Percentiles rank a stretch among this genome's conserved stretches.
These are phyloP conservation scores for Oxygymnocypris stewartii DNA, from an alignment of 2,113 vertebrate species.

Conservation along the genomic window DNA sequence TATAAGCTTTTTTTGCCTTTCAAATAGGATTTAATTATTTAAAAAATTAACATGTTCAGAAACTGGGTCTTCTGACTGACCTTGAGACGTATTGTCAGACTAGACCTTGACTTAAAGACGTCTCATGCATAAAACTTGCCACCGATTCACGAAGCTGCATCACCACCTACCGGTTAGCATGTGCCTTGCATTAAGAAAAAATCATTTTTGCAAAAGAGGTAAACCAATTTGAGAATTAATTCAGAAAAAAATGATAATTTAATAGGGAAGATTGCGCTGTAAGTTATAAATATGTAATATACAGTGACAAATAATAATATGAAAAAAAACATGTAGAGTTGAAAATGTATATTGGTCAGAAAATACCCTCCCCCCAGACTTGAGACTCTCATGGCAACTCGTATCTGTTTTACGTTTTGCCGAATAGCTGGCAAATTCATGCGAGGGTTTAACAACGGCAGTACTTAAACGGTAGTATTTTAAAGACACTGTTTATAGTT, in stretches of 20 bases:
- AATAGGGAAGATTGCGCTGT: neutral
- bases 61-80: slow-evolving; percentile 58
- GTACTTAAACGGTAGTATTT: neutral
- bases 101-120: slow-evolving; percentile 59
- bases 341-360: neutral
- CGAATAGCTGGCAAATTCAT: neutral
- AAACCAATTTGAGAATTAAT: neutral
- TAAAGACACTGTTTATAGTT: neutral
- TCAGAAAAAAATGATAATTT: neutral
- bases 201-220: neutral
- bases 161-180: slow-evolving; percentile 69
- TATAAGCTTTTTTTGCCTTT: neutral
- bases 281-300: neutral
- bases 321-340: neutral
- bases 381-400: neutral
- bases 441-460: neutral
- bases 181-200: neutral
- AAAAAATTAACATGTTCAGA: neutral
- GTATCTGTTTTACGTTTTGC: neutral
- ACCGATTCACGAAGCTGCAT: slow-evolving; percentile 49
- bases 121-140: slow-evolving; percentile 37
- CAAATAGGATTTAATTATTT: neutral
- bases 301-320: neutral
- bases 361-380: neutral
- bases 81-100: slow-evolving; percentile 61